Evolutionary conservation across 1,140 invertebrate genomes (phyloP).

Genomic region (Anadara kagoshimensis): DNA sequence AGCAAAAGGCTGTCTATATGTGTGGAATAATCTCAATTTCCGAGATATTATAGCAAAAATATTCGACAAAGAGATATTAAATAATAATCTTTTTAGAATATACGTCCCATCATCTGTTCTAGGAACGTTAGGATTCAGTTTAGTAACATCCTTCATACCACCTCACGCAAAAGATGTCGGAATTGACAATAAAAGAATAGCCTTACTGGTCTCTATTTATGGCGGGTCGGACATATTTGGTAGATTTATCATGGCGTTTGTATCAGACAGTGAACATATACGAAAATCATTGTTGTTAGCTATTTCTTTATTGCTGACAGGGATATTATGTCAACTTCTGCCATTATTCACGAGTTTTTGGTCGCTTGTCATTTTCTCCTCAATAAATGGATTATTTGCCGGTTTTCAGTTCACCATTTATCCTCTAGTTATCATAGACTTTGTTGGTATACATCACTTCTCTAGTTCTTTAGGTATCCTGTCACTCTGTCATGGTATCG

Average conservation of each 20-base stretch:
- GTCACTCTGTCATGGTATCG: neutral
- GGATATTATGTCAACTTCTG: constrained; percentile 1
- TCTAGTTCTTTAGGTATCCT: neutral
- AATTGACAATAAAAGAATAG: neutral
- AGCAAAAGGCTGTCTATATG: too few relatives aligned
- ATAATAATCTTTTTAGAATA: too few relatives aligned
- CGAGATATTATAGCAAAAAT: too few relatives aligned
- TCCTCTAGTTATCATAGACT: constrained; percentile 16
- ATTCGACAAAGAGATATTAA: too few relatives aligned
- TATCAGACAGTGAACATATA: constrained; percentile 13
- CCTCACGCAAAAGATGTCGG: constrained; percentile 11
- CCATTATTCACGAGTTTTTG: neutral
- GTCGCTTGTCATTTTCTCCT: neutral
- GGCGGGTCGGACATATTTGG: neutral
- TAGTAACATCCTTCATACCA: constrained; percentile 1
- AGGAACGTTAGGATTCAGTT: too few relatives aligned
- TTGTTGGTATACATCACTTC: constrained; percentile 13
- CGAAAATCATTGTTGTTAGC: constrained; percentile 1
- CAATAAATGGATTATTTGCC: constrained; percentile 8
- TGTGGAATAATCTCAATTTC: too few relatives aligned
- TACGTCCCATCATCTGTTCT: too few relatives aligned
- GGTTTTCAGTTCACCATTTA: constrained; percentile 5
- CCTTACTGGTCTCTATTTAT: constrained; percentile 5
- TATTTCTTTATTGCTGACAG: neutral
- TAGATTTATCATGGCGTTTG: constrained; percentile 2